These are phyloP conservation scores for Martes martes DNA, from an alignment of 2,113 vertebrate genomes.

Conservation along the genomic window DNA sequence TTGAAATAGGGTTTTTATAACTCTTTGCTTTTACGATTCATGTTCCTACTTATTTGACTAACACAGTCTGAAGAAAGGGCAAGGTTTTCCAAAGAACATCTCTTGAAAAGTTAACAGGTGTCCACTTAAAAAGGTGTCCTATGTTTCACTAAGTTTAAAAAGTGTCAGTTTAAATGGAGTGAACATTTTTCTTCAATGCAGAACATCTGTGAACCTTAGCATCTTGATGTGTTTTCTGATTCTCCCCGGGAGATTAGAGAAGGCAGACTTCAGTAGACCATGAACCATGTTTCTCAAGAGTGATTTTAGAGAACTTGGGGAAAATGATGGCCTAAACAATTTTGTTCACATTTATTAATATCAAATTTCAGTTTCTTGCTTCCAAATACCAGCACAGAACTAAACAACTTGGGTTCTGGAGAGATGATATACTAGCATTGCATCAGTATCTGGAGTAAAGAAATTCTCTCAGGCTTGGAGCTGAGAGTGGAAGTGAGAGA, in stretches of 20 bases:
- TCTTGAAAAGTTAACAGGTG: not conserved
- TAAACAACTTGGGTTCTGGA: not conserved
- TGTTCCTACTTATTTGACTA: not conserved
- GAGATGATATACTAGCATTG: not conserved
- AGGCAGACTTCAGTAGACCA: not conserved
- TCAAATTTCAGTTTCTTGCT: slow-evolving; percentile 9
- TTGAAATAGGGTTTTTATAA: not conserved
- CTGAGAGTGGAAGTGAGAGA: not conserved
- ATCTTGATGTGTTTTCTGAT: not conserved
- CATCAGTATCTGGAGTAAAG: not conserved
- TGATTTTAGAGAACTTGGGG: not conserved
- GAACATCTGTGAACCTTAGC: not conserved
- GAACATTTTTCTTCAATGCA: not conserved
- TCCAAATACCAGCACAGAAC: not conserved
- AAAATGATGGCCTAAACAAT: not conserved
- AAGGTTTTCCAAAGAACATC: not conserved
- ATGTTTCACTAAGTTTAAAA: not conserved
- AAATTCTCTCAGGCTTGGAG: not conserved
- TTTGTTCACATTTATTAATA: not conserved
- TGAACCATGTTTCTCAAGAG: not conserved
- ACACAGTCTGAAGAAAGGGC: not conserved
- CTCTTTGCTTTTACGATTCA: not conserved
- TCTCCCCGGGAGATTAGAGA: not conserved
- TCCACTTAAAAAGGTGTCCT: not conserved
- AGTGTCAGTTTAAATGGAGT: not conserved